phyloP scores from a whole-genome alignment of 2,888 invertebrate species.

The Cinara cedri region DNA sequence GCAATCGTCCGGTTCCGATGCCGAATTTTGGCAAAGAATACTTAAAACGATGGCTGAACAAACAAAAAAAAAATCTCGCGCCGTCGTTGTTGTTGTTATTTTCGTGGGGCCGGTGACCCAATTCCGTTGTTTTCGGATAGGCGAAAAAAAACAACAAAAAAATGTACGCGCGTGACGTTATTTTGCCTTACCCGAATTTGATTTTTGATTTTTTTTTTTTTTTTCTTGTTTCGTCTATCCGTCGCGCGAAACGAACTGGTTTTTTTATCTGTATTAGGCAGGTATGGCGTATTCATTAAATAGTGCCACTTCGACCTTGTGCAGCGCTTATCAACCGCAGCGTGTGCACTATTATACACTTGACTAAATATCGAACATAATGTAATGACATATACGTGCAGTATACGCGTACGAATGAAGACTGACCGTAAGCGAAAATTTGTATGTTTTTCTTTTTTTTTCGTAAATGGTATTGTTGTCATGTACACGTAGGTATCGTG shows the following conservation, averaged over 20 bases:
- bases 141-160: background rate
- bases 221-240: background rate
- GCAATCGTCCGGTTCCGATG: background rate
- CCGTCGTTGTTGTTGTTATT: background rate
- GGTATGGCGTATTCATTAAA: too few relatives aligned
- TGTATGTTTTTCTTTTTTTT: too few relatives aligned
- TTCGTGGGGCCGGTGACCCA: conserved; percentile 37
- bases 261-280: conserved; percentile 44
- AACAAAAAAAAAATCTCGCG: too few relatives aligned
- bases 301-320: conserved; percentile 15
- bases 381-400: background rate
- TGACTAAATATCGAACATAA: background rate
- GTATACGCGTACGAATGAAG: too few relatives aligned
- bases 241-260: conserved; percentile 29
- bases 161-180: conserved; percentile 4
- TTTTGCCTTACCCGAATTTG: conserved; percentile 23
- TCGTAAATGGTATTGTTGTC: too few relatives aligned
- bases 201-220: conserved; percentile 3
- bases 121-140: conserved; percentile 39
- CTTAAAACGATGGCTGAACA: too few relatives aligned
- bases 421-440: too few relatives aligned
- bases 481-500: too few relatives aligned
- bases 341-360: too few relatives aligned
- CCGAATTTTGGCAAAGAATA: conserved; percentile 7
- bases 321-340: background rate